Conservation (phyloP, 2,888 invertebrate species). For the Scaptomyza parva region DNA sequence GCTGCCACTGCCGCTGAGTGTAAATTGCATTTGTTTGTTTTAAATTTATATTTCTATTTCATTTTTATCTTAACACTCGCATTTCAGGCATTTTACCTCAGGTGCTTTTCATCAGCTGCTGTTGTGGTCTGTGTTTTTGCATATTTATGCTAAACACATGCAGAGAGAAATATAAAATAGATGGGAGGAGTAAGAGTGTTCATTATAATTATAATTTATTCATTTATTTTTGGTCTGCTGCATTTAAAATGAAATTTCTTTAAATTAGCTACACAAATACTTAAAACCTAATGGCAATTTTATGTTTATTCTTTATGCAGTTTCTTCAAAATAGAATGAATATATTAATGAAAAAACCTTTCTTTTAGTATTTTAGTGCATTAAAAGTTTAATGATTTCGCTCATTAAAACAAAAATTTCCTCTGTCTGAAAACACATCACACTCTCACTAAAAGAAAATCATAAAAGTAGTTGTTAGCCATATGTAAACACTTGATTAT, state of each 20-base stretch:
- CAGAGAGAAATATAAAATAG: background rate
- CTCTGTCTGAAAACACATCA: no score
- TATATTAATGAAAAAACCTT: no score
- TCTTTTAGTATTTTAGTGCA: background rate
- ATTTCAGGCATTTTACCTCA: conserved; percentile 4
- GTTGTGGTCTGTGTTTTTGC: conserved; percentile 4
- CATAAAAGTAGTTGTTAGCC: conserved; percentile 5
- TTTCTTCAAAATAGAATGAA: background rate
- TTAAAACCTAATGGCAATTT: background rate
- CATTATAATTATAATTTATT: conserved; percentile 30
- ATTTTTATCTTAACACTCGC: conserved; percentile 25
- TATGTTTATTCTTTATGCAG: background rate
- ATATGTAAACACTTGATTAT: conserved; percentile 40
- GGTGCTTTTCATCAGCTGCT: conserved; percentile 10
- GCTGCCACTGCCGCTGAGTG: conserved; percentile 3
- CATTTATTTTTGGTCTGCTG: conserved; percentile 4
- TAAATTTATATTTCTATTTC: conserved; percentile 21
- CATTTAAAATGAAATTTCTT: conserved; percentile 2
- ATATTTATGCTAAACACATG: conserved; percentile 8
- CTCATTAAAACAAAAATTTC: no score
- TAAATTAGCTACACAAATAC: conserved; percentile 22
- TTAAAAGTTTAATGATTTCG: background rate
- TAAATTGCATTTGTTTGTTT: conserved; percentile 49
- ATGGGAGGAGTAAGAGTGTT: background rate
- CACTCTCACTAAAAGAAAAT: background rate